Conservation (phyloP, 2,797 vertebrate species). For the Tragopan temminckii region DNA sequence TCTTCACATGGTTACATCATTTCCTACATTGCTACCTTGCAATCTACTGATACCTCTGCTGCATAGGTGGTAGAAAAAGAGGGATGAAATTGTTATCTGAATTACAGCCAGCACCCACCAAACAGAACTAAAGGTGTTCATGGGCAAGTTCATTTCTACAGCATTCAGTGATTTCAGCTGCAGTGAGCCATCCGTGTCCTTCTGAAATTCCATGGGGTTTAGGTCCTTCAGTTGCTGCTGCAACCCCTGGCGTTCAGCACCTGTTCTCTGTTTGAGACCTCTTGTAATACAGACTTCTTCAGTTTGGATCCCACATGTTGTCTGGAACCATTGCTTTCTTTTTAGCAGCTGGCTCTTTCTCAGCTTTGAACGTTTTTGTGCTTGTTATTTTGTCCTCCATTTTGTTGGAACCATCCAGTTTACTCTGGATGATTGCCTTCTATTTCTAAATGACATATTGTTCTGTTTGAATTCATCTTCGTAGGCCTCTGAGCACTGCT, state of each 20-base stretch:
- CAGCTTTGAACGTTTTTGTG: neutral
- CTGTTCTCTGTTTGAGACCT: neutral
- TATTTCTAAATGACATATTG: neutral
- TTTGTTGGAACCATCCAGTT: neutral
- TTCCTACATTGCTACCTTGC: neutral
- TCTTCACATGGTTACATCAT: neutral
- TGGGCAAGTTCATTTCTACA: neutral
- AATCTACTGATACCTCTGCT: neutral
- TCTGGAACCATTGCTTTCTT: neutral
- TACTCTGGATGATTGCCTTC: neutral
- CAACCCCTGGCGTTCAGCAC: neutral
- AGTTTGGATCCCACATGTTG: neutral
- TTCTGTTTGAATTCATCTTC: neutral
- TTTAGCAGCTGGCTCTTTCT: neutral
- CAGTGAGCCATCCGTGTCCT: neutral
- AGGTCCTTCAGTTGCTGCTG: neutral
- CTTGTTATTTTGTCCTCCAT: neutral
- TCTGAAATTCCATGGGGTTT: neutral
- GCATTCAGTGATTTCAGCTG: neutral
- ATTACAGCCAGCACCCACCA: neutral
- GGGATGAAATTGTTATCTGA: neutral
- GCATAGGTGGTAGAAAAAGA: neutral
- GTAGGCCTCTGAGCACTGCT: accelerated
- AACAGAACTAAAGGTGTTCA: neutral
- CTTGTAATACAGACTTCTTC: neutral